Evolutionary conservation across 2,888 invertebrate genomes (phyloP).

Genomic region (Junonia oenone): DNA sequence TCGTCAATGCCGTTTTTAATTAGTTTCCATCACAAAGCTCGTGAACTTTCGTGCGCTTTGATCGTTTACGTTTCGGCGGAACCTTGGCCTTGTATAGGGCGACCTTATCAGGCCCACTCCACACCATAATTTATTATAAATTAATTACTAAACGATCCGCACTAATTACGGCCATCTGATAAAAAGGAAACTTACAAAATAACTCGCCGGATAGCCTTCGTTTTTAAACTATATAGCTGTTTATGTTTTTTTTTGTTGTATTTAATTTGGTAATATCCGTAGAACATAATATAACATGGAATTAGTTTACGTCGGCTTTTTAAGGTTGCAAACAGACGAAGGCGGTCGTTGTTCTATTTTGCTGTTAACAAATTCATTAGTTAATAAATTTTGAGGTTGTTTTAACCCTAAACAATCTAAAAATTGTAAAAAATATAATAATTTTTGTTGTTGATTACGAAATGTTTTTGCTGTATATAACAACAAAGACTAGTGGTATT

Average conservation of each 20-base stretch:
- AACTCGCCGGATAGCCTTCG: conserved; percentile 26
- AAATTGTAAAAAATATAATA: too few relatives aligned
- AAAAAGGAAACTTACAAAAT: conserved; percentile 30
- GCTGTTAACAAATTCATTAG: too few relatives aligned
- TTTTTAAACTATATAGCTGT: conserved; percentile 13
- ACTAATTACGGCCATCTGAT: conserved; percentile 34
- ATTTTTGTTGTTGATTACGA: too few relatives aligned
- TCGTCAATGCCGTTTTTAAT: not conserved
- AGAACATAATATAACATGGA: not conserved
- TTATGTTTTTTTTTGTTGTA: conserved; percentile 13
- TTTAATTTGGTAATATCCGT: conserved; percentile 22
- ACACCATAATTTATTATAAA: too few relatives aligned
- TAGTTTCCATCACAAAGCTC: not conserved
- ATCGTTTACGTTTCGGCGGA: conserved; percentile 10
- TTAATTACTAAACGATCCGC: conserved; percentile 28
- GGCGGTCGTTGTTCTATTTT: not conserved
- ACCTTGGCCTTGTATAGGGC: conserved; percentile 30
- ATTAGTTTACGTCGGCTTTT: too few relatives aligned
- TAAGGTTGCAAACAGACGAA: not conserved
- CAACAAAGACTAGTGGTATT: too few relatives aligned
- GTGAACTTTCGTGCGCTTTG: conserved; percentile 20
- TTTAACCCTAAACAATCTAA: too few relatives aligned
- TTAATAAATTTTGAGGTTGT: too few relatives aligned
- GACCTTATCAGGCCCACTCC: conserved; percentile 21
- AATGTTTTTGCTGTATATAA: too few relatives aligned